These are phyloP conservation scores for Cephalopterus ornatus DNA, from an alignment of 2,113 vertebrate species.

Conservation along the genomic window DNA sequence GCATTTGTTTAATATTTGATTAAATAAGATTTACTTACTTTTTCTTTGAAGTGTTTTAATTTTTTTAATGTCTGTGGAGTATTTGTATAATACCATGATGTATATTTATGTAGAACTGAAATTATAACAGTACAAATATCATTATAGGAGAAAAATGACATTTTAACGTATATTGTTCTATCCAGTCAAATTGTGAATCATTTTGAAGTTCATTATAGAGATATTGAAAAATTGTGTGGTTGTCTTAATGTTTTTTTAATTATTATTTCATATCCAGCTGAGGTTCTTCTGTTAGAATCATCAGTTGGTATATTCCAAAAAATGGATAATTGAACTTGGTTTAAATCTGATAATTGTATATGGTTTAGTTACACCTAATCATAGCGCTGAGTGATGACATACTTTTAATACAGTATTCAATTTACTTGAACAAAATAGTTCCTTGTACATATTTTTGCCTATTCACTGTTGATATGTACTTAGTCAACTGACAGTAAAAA, in stretches of 20 bases:
- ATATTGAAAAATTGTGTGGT: slow-evolving; percentile 94
- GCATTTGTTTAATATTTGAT: slow-evolving; percentile 78
- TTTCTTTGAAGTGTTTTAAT: slow-evolving; percentile 82
- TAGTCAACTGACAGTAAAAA: slow-evolving; percentile 80
- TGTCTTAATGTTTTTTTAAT: slow-evolving; percentile 98
- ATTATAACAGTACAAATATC: slow-evolving; percentile 79
- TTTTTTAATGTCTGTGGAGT: slow-evolving; percentile 84
- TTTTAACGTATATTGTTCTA: slow-evolving; percentile 83
- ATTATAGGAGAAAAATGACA: slow-evolving; percentile 77
- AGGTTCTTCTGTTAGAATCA: slow-evolving; percentile 80
- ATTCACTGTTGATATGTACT: slow-evolving; percentile 97
- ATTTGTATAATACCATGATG: slow-evolving; percentile 84
- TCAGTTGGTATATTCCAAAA: slow-evolving; percentile 80
- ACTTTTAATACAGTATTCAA: slow-evolving; percentile 95
- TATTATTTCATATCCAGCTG: slow-evolving; percentile 86
- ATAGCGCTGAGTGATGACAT: slow-evolving; percentile 86
- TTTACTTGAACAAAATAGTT: slow-evolving; percentile 89
- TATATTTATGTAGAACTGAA: slow-evolving; percentile 84
- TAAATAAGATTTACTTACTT: slow-evolving; percentile 78
- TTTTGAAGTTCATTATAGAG: slow-evolving; percentile 97
- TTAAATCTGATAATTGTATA: slow-evolving; percentile 85
- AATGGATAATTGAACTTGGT: slow-evolving; percentile 78
- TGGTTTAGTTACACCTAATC: slow-evolving; percentile 84
- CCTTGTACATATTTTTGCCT: slow-evolving; percentile 97
- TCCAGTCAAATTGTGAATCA: slow-evolving; percentile 90